phyloP scores from a whole-genome alignment of 2,113 vertebrate genomes.

The Calonectris borealis region DNA sequence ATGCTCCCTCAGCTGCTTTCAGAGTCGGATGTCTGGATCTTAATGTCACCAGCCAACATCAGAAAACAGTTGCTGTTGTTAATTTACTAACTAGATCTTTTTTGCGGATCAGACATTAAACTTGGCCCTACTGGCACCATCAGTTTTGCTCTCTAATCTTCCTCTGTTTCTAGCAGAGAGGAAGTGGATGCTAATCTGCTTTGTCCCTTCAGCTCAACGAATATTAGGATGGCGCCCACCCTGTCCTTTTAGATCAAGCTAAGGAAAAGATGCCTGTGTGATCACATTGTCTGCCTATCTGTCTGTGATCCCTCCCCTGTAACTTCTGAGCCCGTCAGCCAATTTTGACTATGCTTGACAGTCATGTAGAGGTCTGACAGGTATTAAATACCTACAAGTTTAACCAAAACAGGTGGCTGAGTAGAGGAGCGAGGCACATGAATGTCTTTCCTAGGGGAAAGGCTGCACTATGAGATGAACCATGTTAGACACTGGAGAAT shows the following conservation, averaged over 20 bases:
- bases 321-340: neutral
- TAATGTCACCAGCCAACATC: neutral
- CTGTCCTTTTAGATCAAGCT: neutral
- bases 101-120: neutral
- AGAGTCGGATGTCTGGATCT: neutral
- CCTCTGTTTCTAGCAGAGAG: neutral
- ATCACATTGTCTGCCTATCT: accelerated
- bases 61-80: neutral
- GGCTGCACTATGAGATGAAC: neutral
- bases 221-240: neutral
- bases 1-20: neutral
- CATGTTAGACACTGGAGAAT: neutral
- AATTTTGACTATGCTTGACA: neutral
- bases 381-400: neutral
- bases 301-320: neutral
- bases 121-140: neutral
- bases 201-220: neutral
- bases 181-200: neutral
- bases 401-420: neutral
- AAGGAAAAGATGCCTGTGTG: neutral
- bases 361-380: neutral
- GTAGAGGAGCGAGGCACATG: neutral
- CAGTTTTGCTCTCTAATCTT: neutral
- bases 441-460: too few species aligned
- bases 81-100: neutral